Conservation (phyloP, 2,797 vertebrate species). For the Tauraco hartlaubi region DNA sequence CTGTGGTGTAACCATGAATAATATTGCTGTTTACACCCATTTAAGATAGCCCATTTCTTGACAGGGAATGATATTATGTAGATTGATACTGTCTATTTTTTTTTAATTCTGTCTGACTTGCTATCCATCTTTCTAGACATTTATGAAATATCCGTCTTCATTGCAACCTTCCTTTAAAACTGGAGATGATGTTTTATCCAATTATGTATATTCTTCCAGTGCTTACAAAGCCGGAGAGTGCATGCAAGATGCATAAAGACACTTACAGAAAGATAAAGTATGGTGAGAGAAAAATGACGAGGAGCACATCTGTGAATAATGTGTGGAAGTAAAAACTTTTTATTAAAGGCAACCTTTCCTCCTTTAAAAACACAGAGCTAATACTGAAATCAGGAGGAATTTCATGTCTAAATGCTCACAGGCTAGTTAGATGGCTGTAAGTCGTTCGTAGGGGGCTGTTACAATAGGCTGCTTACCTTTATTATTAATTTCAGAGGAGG, state of each 20-base stretch:
- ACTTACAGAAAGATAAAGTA: not conserved
- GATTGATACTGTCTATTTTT: not conserved
- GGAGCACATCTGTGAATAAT: not conserved
- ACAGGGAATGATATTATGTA: not conserved
- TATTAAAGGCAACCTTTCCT: not conserved
- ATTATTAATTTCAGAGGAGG: not conserved
- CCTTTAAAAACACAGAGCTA: not conserved
- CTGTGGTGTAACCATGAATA: slow-evolving; percentile 28
- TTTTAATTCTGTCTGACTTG: not conserved
- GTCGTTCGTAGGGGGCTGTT: not conserved
- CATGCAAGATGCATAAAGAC: not conserved
- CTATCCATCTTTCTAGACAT: not conserved
- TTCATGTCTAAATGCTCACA: not conserved
- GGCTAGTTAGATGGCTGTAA: not conserved
- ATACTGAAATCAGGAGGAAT: not conserved
- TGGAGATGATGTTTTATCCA: not conserved
- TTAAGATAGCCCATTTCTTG: not conserved
- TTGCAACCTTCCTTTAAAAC: slow-evolving; percentile 4
- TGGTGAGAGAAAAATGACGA: not conserved
- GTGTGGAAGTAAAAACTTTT: not conserved
- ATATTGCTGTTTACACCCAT: slow-evolving; percentile 32
- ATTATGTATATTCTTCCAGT: not conserved
- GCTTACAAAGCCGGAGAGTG: not conserved
- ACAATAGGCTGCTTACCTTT: not conserved
- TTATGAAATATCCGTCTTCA: slow-evolving; percentile 8